Evolutionary conservation across 2,888 invertebrate genomes (phyloP), one percentile per base, ranked within the genome.

Genomic region (Caenorhabditis afra): DNA sequence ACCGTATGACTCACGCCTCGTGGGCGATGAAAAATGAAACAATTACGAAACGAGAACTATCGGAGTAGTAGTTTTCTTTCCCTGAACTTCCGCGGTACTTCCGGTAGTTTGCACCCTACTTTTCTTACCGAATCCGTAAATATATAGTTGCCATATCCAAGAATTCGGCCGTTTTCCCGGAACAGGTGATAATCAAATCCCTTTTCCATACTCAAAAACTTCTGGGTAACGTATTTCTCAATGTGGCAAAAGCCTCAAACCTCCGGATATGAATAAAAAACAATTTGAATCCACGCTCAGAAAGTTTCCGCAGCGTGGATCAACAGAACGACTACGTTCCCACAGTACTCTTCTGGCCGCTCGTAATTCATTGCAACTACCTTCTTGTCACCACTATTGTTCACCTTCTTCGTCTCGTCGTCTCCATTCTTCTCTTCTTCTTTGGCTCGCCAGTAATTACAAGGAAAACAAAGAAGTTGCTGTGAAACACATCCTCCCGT

Each of bases 261-360:
- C n/a, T n/a, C n/a, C n/a, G n/a, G n/a, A n/a, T n/a, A n/a, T n/a
- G n/a, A n/a, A n/a, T n/a, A n/a, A n/a, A n/a, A n/a, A n/a, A n/a
- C n/a, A n/a, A n/a, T n/a, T n/a, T n/a, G n/a, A n/a, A n/a, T n/a
- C n/a, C n/a, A n/a, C n/a, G n/a, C n/a, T n/a, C n/a, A n/a, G n/a
- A n/a, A 29, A 45, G 18, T 12, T 29, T 23, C 20, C 12, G 12
- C 8, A 4, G 20, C 29, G n/a, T n/a, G n/a, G n/a, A 29, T 29
- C 3, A 45, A 12, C 47, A 1, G 39, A 59, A 67, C 58, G 58
- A 68, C 59, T 11, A 53, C 20, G 12, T 68, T 68, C 68, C 68
- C 68, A 68, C 18, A 50, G 37, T 39, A 16, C 45, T 29, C 16
- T 12, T 39, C 37, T 39, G 29, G 18, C 12, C 18, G 35, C 22